Conservation (phyloP, 2,797 vertebrate species). For the Enteromius thamalakanensis region DNA sequence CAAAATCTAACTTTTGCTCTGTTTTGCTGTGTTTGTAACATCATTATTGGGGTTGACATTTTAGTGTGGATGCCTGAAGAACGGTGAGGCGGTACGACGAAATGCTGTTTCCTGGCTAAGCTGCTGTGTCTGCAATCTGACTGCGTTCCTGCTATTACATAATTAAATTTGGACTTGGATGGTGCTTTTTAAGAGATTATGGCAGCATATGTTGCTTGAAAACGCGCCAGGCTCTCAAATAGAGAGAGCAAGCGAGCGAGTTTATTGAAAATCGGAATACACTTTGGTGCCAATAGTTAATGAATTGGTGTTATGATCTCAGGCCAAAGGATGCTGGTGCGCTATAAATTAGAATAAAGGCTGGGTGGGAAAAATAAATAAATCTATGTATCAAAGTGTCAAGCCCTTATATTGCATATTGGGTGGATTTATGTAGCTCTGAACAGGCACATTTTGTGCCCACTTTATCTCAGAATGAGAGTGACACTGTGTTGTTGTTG, state of each 20-base stretch:
- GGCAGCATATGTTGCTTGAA: slow-evolving; percentile 96
- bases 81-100: slow-evolving; percentile 25
- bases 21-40: slow-evolving; percentile 26
- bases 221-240: slow-evolving; percentile 85
- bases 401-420: slow-evolving; percentile 39
- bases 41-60: slow-evolving; percentile 35
- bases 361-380: slow-evolving; percentile 64
- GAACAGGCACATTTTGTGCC: slow-evolving; percentile 33
- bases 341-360: slow-evolving; percentile 79
- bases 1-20: background rate
- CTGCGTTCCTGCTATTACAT: slow-evolving; percentile 96
- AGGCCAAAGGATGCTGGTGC: slow-evolving; percentile 75
- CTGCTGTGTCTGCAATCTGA: slow-evolving; percentile 90
- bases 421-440: slow-evolving; percentile 40
- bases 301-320: slow-evolving; percentile 85
- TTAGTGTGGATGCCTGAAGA: slow-evolving; percentile 33
- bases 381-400: slow-evolving; percentile 66
- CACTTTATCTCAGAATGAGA: slow-evolving; percentile 22
- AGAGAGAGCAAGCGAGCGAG: slow-evolving; percentile 68
- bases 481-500: slow-evolving; percentile 10
- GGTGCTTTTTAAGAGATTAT: slow-evolving; percentile 96
- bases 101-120: slow-evolving; percentile 69
- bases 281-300: slow-evolving; percentile 80
- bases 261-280: slow-evolving; percentile 80
- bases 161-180: slow-evolving; percentile 96